Base-by-base conservation (phyloP, 2,797 vertebrate genomes). In the Chromis chromis region DNA sequence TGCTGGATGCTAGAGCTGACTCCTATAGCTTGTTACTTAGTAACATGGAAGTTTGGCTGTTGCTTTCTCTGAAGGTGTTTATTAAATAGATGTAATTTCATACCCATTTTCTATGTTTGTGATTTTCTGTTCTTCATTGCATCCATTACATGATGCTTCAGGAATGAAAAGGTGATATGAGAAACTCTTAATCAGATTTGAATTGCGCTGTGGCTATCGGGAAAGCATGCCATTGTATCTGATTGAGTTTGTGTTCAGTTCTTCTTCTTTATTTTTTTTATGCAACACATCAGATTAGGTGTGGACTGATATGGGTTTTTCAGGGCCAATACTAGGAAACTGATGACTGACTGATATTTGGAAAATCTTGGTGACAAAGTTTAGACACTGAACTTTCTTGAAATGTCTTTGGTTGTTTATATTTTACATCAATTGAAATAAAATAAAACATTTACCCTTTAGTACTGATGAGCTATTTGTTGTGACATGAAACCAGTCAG, bases 11-110 rank as follows among this genome's bases (percentile, higher is more conserved):
- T 42, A 19, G 4, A 69, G 62, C 22, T 40, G 6, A 14, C 19
- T 64, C 14, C 24, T 21, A 42, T 53, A 33, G 4, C 24, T 25
- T 61, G 78, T 85, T 82, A 78, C 70, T 76, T 63, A 67, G 74
- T 74, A 78, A 82, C 80, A 49, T 69, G 11, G 5, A 76, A 54
- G 16, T 39, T 69, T 31, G 39, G 36, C 57, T 62, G 24, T 49
- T 50, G 14, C 24, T 65, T 46, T 21, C 16, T 64, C 13, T 25
- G 11, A 55, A 52, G 39, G 5, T 52, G 33, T 72, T 54, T 21
- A 24, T 57, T 1, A 52, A 24, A 12, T 5, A 54, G 25, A 28
- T 11, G 14, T 50, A 0, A 46, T 58, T 59, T 50, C 55, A 28
- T 14, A 61, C 6, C 44, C 17, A 24, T 54, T 19, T 24, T 12